A percentile compares a stretch with the other conserved stretches of the same genome.
Conservation (phyloP, 2,113 vertebrate genomes). For the Platysternon megacephalum region DNA sequence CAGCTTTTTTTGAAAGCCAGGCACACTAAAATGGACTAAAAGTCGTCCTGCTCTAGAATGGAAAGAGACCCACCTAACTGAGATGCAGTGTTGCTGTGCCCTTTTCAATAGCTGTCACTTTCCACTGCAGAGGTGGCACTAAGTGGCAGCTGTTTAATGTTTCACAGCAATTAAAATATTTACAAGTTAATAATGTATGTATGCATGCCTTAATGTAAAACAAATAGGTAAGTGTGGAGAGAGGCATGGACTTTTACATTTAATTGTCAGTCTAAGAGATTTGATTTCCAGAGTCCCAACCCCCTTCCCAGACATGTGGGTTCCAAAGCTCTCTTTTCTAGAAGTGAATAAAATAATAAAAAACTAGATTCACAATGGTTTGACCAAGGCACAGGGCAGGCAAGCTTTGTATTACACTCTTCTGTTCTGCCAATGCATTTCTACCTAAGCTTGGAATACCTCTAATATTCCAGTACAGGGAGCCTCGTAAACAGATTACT, state of each 20-base stretch:
- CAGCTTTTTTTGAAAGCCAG: not conserved
- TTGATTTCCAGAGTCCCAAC: not conserved
- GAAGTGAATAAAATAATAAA: not conserved
- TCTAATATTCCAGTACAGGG: not conserved
- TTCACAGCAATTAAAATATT: not conserved
- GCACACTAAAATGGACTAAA: not conserved
- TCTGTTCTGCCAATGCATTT: not conserved
- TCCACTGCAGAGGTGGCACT: not conserved
- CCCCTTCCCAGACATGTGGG: not conserved
- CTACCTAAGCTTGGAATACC: rapidly evolving
- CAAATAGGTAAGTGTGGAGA: not conserved
- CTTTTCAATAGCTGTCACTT: not conserved
- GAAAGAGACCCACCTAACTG: not conserved
- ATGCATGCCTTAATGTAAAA: not conserved
- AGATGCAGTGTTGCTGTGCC: not conserved
- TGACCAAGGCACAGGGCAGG: not conserved
- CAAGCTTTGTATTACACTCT: rapidly evolving
- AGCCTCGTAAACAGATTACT: rapidly evolving
- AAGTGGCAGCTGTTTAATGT: not conserved
- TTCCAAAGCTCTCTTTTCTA: not conserved
- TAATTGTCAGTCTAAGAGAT: not conserved
- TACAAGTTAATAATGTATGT: not conserved
- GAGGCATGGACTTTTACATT: not conserved
- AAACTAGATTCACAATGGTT: not conserved
- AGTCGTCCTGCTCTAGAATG: not conserved